A percentile compares a stretch with the other conserved stretches of the same genome.
phyloP scores from a whole-genome alignment of 64 coral and sea anemone species.

The Exaiptasia diaphana region DNA sequence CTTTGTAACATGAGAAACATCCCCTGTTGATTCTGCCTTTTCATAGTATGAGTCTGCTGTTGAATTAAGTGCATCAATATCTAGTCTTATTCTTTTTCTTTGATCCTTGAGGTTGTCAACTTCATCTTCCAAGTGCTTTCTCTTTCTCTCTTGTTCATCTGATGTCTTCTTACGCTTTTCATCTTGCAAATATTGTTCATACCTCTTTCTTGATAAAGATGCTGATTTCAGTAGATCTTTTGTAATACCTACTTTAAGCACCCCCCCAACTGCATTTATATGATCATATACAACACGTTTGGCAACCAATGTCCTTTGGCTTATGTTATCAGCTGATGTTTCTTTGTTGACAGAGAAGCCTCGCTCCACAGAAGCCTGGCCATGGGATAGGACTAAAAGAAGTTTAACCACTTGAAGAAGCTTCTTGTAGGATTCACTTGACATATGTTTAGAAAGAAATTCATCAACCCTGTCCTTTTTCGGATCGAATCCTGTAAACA shows the following conservation, averaged over 20 bases:
- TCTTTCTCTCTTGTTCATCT: slow-evolving; percentile 32
- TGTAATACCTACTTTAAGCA: slow-evolving; percentile 23
- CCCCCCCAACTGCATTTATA: slow-evolving; percentile 40
- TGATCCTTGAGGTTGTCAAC: slow-evolving; percentile 19
- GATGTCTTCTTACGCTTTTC: slow-evolving; percentile 27
- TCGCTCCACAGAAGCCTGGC: slow-evolving; percentile 59
- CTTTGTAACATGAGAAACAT: no score
- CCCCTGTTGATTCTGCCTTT: no score
- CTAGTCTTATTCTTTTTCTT: slow-evolving; percentile 24
- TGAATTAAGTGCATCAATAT: slow-evolving; percentile 38
- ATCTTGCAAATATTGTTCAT: slow-evolving; percentile 47
- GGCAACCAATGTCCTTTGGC: slow-evolving; percentile 52
- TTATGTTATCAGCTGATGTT: slow-evolving; percentile 55
- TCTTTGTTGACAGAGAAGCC: slow-evolving; percentile 65
- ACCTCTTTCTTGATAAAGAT: slow-evolving; percentile 47
- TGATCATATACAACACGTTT: slow-evolving; percentile 64
- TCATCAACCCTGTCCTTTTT: slow-evolving; percentile 51
- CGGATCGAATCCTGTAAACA: slow-evolving; percentile 40
- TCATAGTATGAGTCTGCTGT: slow-evolving; percentile 32
- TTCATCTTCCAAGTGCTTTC: slow-evolving; percentile 44
- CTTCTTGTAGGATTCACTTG: slow-evolving; percentile 31
- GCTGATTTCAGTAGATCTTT: slow-evolving; percentile 48
- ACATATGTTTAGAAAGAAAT: slow-evolving; percentile 62
- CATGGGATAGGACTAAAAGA: slow-evolving; percentile 60
- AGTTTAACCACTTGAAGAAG: slow-evolving; percentile 45